phyloP scores from a whole-genome alignment of 2,113 vertebrate genomes.

The Notarius quadriscutis region DNA sequence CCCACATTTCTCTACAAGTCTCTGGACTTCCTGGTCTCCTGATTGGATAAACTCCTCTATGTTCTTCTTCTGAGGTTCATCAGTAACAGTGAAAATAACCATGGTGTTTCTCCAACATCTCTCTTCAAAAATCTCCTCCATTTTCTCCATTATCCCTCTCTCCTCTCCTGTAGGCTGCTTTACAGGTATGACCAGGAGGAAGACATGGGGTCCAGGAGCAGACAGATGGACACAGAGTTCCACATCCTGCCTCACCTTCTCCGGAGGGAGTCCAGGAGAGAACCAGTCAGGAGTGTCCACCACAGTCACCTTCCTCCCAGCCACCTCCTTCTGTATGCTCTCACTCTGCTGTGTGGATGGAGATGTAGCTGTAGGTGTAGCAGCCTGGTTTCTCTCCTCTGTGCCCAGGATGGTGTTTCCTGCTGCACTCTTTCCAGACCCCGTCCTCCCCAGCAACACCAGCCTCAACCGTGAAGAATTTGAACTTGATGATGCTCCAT shows the following conservation, averaged over 20 bases:
- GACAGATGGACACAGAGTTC: conserved; percentile 19
- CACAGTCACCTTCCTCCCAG: not conserved
- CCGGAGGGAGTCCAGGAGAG: not conserved
- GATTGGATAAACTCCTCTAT: conserved; percentile 13
- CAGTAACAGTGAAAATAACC: not conserved
- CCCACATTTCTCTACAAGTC: conserved; percentile 25
- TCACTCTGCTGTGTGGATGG: not conserved
- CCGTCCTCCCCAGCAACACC: not conserved
- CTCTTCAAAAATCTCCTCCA: conserved; percentile 1
- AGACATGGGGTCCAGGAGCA: conserved; percentile 25
- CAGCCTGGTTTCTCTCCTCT: not conserved
- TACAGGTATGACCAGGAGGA: conserved; percentile 11
- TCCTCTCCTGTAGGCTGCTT: conserved; percentile 16
- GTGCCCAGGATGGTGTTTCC: not conserved
- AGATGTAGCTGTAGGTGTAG: not conserved
- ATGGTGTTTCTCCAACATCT: not conserved
- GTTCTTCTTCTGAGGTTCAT: not conserved
- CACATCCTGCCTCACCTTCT: not conserved
- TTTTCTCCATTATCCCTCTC: conserved; percentile 5
- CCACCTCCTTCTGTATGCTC: conserved; percentile 27
- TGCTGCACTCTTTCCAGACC: conserved; percentile 12
- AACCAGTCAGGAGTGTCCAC: conserved; percentile 12
- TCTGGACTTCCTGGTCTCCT: not conserved
- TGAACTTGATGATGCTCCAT: not conserved
- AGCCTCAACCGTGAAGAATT: not conserved